Evolutionary conservation across 2,888 invertebrate genomes (phyloP).

Genomic region (Andrena minutula): DNA sequence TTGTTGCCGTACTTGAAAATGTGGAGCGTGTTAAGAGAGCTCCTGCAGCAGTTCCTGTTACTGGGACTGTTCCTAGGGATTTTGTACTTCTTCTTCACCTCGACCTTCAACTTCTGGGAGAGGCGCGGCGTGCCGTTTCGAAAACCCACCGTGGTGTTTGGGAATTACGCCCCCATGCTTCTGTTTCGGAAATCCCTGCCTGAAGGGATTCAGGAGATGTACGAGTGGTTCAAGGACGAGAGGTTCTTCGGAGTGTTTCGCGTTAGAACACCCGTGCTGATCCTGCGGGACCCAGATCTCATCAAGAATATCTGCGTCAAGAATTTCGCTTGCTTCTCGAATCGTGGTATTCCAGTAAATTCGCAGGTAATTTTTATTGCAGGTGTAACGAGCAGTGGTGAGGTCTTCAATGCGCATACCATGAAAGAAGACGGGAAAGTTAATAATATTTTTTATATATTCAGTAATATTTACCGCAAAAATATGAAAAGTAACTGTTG

Average conservation of each 20-base stretch:
- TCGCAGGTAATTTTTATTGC: slow-evolving; percentile 67
- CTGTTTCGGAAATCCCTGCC: slow-evolving; percentile 79
- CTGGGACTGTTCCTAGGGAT: slow-evolving; percentile 61
- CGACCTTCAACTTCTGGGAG: slow-evolving; percentile 80
- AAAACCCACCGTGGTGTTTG: slow-evolving; percentile 79
- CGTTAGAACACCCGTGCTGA: slow-evolving; percentile 79
- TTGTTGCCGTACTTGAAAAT: slow-evolving; percentile 35
- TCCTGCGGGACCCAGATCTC: slow-evolving; percentile 81
- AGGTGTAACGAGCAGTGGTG: no score
- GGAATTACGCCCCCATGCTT: slow-evolving; percentile 78
- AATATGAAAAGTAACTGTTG: no score
- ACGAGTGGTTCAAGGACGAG: slow-evolving; percentile 79
- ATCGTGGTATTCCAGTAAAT: slow-evolving; percentile 81
- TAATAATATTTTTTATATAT: no score
- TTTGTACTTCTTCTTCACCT: slow-evolving; percentile 78
- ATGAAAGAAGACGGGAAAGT: no score
- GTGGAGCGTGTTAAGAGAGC: slow-evolving; percentile 53
- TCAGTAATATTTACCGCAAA: no score
- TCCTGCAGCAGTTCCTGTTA: slow-evolving; percentile 63
- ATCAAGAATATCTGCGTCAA: slow-evolving; percentile 78
- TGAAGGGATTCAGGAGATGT: slow-evolving; percentile 80
- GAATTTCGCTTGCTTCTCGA: slow-evolving; percentile 78
- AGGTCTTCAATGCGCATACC: no score
- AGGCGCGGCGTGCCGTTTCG: slow-evolving; percentile 77
- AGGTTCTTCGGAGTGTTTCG: slow-evolving; percentile 80